Evolutionary conservation across 2,888 invertebrate species (phyloP), one percentile per base, ranked within the genome.

Genomic region (Lasius fuliginosus): DNA sequence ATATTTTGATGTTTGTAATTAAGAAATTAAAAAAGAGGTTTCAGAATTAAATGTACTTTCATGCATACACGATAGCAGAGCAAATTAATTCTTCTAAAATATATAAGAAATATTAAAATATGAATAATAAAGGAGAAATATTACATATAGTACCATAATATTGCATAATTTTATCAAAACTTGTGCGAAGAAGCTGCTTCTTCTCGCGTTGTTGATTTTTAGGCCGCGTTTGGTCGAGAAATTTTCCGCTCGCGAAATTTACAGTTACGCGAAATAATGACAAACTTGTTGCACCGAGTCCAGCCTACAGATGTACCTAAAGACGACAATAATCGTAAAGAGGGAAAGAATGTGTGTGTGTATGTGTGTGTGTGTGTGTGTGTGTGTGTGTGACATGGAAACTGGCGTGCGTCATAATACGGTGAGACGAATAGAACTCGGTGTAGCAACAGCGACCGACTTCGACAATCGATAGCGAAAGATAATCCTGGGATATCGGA

Each of bases 231-330:
- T n/a, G 62, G 46, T 73, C 74, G 75, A 88, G 86, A 89, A 82
- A 87, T 90, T 90, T 89, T 90, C 73, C 77, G 42, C 73, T 76
- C 56, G 83, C 65, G 79, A 36, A 36, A 73, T 83, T 85, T 87
- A 73, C 69, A 75, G 64, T 83, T 83, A 74, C 85, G 58, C 73
- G 85, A 89, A 89, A 93, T 92, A 94, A 93, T 93, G 92, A 90
- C 90, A 89, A 91, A 94, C 93, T 93, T 94, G 93, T 94, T 94
- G 93, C 93, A 86, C 88, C 84, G 71, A 56, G 81, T 58, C 62
- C 74, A 67, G 8, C 30, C 30, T 46, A 73, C 79, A 46, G 46
- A 46, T 60, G 36, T 60, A 42, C 3, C 58, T 27, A 18, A 42
- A 33, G 33, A 33, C 18, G 42, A 71, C 36, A 46, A 40, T 12